These are phyloP conservation scores for Actinia equina DNA, from an alignment of 64 coral and sea anemone species.

Conservation along the genomic window DNA sequence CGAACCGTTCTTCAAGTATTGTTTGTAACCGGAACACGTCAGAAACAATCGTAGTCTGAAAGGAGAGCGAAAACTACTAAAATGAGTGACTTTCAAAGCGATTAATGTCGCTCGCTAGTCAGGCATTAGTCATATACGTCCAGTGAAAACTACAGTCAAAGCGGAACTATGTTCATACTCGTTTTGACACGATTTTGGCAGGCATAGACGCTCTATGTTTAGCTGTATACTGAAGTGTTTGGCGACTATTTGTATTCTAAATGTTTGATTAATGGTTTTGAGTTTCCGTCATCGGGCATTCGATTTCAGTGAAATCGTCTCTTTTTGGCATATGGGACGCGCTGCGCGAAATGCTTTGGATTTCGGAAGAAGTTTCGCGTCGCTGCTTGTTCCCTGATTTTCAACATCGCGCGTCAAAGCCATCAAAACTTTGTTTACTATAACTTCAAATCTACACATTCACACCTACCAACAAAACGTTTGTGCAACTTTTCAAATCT, in stretches of 20 bases:
- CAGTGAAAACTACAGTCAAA: not conserved
- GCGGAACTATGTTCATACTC: not conserved
- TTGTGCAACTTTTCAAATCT: constrained; percentile 12
- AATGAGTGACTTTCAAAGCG: not conserved
- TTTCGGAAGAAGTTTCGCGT: not conserved
- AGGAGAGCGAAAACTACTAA: not conserved
- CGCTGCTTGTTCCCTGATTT: not conserved
- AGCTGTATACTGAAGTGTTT: not conserved
- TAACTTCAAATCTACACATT: not conserved
- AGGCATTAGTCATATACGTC: not conserved
- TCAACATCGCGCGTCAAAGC: not conserved
- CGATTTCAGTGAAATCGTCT: not conserved
- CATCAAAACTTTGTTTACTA: not conserved
- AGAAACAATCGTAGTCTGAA: not conserved
- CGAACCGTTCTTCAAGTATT: not conserved
- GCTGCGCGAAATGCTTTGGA: not conserved
- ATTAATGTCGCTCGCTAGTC: not conserved
- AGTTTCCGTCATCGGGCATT: not conserved
- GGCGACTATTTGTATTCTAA: not conserved
- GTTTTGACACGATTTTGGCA: not conserved
- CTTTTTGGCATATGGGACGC: not conserved
- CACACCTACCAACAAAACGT: not conserved
- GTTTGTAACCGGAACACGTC: not conserved
- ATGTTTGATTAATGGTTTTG: constrained; percentile 6
- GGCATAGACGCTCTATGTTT: not conserved